Percentiles rank a stretch among this genome's conserved stretches.
Conservation (phyloP, 1,140 invertebrate genomes). For the Yoshiicerus persimilis region DNA sequence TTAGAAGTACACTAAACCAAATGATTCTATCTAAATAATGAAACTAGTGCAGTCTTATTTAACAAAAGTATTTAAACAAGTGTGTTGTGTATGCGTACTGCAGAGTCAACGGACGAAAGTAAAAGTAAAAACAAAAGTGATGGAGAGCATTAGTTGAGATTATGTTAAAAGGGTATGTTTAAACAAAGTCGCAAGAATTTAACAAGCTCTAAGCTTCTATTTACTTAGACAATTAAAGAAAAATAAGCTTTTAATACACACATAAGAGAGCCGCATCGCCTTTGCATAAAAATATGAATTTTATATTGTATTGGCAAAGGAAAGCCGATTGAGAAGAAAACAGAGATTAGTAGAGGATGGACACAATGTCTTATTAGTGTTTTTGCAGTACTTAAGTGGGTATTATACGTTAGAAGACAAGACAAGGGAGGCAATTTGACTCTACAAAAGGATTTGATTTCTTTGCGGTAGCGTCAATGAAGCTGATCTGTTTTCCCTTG, state of each 20-base stretch:
- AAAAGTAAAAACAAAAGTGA: background rate
- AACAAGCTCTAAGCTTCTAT: background rate
- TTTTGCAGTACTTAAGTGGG: background rate
- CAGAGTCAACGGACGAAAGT: background rate
- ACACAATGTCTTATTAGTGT: background rate
- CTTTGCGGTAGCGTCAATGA: background rate
- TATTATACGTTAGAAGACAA: background rate
- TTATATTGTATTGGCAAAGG: background rate
- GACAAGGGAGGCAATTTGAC: background rate
- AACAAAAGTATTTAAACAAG: no score
- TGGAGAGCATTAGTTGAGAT: background rate
- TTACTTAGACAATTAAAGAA: background rate
- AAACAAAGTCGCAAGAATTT: background rate
- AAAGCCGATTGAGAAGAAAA: background rate
- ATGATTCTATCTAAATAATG: no score
- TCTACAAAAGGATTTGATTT: background rate
- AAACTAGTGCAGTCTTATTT: no score
- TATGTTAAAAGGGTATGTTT: background rate
- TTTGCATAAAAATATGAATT: background rate
- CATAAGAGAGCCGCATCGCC: background rate
- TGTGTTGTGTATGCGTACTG: no score
- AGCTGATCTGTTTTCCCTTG: background rate
- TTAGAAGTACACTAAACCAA: no score
- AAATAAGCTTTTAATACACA: background rate
- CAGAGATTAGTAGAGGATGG: background rate